Evolutionary conservation across 1,140 invertebrate species (phyloP).

Genomic region (Druon quercuslanigerum): DNA sequence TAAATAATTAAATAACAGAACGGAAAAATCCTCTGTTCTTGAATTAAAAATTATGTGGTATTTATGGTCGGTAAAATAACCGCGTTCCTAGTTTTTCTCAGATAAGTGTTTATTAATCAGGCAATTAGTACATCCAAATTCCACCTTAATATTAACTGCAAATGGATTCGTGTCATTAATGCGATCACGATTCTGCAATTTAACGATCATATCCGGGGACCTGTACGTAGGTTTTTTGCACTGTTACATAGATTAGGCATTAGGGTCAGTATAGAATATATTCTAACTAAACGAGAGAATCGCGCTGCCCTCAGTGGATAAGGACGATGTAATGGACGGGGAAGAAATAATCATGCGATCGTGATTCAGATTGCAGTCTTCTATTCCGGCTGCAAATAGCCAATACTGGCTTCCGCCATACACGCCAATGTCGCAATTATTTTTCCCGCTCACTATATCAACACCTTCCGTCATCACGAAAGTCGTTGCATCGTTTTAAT

Average conservation of each 20-base stretch:
- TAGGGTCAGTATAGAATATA: slow-evolving; percentile 25
- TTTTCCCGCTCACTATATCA: neutral
- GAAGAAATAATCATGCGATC: slow-evolving; percentile 61
- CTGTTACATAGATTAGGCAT: slow-evolving; percentile 29
- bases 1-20: slow-evolving; percentile 29
- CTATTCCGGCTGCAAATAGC: slow-evolving; percentile 50
- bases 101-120: slow-evolving; percentile 2
- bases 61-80: neutral
- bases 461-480: neutral
- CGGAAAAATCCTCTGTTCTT: neutral
- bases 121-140: slow-evolving; percentile 13
- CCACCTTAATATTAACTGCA: slow-evolving; percentile 14
- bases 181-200: slow-evolving; percentile 29
- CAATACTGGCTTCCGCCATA: slow-evolving; percentile 47
- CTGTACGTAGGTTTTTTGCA: slow-evolving; percentile 20
- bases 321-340: slow-evolving; percentile 52
- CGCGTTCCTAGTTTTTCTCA: neutral
- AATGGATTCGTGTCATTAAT: slow-evolving; percentile 31
- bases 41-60: neutral
- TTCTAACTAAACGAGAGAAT: slow-evolving; percentile 44
- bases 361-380: slow-evolving; percentile 48
- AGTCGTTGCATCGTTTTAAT: neutral
- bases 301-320: slow-evolving; percentile 49
- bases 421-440: slow-evolving; percentile 44
- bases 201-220: slow-evolving; percentile 30